Evolutionary conservation across 2,113 vertebrate species (phyloP), one percentile per base, ranked within the genome.

Genomic region (Ptychochromis oligacanthus): DNA sequence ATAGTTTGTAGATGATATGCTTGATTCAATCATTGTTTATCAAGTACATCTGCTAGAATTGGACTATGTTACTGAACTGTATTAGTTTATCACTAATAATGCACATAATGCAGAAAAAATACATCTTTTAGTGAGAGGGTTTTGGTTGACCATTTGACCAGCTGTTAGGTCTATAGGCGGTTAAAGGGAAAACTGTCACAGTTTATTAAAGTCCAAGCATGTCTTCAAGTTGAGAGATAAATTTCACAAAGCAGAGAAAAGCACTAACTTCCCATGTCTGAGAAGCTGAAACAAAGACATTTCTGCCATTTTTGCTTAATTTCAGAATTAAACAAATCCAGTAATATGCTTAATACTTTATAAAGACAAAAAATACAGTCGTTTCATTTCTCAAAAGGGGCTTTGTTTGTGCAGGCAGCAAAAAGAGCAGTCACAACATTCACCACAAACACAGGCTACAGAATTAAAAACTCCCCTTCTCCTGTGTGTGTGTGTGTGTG

Each of bases 61-160:
- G 65, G 65, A 72, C 26, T 72, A 31, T 31, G 20, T 31, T 52
- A 70, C 28, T 49, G 26, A 49, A 67, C 13, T 2, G 13, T 46
- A 46, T 46, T 46, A 46, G 13, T 46, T 46, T 46, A 15, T 15
- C 13, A 46, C 43, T 46, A 46, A 46, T 5, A 70, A 0, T 28
- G 40, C 0, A 2, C 43, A 52, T n/a, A 52, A 0, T 14, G 65
- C 43, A 52, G 65, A 31, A 1, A 18, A 65, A 26, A 20, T 15
- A 28, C 38, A 2, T 10, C n/a, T 0, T 70, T 70, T 70, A 13
- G 46, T 28, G 17, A 12, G 24, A 18, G 0, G 3, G 22, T 3
- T 67, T 52, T 52, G 28, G 2, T 1, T 65, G 15, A 36, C 36
- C 7, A 6, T 36, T 24, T 28, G 1, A 52, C 15, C 15, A 40